Evolutionary conservation across 2,888 invertebrate species (phyloP), one percentile per base, ranked within the genome.

Genomic region (Charanyca ferruginea): DNA sequence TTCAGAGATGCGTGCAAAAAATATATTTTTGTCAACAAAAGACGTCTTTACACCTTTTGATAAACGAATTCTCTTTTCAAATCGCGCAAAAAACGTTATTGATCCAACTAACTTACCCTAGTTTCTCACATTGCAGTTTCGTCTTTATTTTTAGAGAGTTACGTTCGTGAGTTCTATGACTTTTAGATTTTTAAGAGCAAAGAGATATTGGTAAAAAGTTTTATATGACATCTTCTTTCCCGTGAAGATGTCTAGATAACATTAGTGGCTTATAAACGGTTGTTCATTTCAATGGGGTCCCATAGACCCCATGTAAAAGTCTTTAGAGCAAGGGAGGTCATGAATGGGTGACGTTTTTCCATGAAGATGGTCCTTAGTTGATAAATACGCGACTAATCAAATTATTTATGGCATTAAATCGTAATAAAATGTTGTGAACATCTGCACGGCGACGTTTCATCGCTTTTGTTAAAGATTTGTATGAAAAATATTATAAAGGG

Each of bases 361-460:
- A 87, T 87, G 84, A 67, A 87, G 94, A 95, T 93, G 92, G 88
- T 91, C 93, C 90, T 90, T 89, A 92, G 91, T 93, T 94, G 95
- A 95, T 95, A 95, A 94, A 95, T 94, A 94, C 91, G 93, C 84
- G 90, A 93, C 95, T 95, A 95, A 95, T 95, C 94, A 93, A 95
- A 95, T 95, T 95, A 95, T 95, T 95, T 95, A 95, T 94, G 95
- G 95, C 85, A 93, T 94, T 91, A 93, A 94, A 94, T 90, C 85
- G 90, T 89, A 87, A 93, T 94, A 93, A 93, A 93, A 89, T 89
- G 81, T 77, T 73, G 81, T 81, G 83, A 85, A 89, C 94, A 94
- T 90, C 94, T 94, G 94, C 90, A 67, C 55, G 65, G 63, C 28
- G 53, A 72, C 66, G 64, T 65, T 76, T 77, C 48, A 66, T 75